Base-by-base conservation (phyloP, 1,140 invertebrate genomes). In the Drusus annulatus region DNA sequence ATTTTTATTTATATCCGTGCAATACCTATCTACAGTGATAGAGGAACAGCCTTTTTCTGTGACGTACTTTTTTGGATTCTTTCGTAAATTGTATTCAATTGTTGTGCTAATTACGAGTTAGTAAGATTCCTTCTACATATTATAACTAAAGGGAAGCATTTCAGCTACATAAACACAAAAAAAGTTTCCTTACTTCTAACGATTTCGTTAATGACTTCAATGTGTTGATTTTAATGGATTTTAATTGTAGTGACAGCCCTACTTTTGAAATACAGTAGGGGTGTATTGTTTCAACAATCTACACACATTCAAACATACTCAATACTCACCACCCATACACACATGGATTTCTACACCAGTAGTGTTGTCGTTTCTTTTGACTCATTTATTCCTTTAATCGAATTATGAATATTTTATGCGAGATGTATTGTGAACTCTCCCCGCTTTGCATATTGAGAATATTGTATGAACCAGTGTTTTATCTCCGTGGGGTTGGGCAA, bases 341-440 rank as follows among this genome's bases (percentile, higher is more conserved):
- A 45, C 36, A 7, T 45, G 36, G 36, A 10, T 45, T 45, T 45
- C 36, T 45, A 45, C 36, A 10, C 36, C 36, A 65, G 16, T 28
- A 28, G 68, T 73, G 65, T 62, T n/a, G 52, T 79, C 28, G 69
- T 28, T 75, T 73, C 68, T 76, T 76, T 82, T 76, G 81, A 80
- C 79, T 82, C 78, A 82, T 80, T 77, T 73, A 82, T 77, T 82
- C 78, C 58, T 79, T 80, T 83, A 83, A 83, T 83, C 62, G 81
- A 83, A 83, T 83, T 80, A 83, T 80, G 81, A 78, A 83, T 80
- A 80, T 83, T 83, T 83, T 78, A 80, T 75, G 74, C 25, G 71
- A 50, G 63, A 68, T 69, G 28, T 69, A 80, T 76, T 74, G 78
- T 73, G 25, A 36, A 25, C 16, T 36, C 65, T 71, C 77, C 21